These are phyloP conservation scores for Cantharis lateralis DNA, from an alignment of 2,888 invertebrate genomes.

Conservation along the genomic window DNA sequence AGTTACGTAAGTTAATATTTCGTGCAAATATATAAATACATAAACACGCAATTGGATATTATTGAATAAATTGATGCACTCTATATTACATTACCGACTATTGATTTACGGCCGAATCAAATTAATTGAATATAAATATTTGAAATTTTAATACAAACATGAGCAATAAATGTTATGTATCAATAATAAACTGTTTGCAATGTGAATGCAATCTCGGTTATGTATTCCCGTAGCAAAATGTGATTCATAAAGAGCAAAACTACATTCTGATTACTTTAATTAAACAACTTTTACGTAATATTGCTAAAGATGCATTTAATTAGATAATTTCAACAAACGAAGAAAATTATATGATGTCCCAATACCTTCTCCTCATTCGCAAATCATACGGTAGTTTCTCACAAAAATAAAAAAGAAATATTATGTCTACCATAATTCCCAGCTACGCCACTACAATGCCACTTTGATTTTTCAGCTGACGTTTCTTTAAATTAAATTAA, in stretches of 20 bases:
- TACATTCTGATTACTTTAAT: slow-evolving; percentile 25
- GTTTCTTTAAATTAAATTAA: no score
- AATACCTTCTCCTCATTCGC: background rate
- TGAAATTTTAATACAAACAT: background rate
- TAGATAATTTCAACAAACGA: slow-evolving; percentile 6
- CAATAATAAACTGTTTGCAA: background rate
- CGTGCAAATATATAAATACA: background rate
- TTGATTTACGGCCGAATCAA: background rate
- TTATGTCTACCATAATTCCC: no score
- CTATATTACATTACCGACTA: background rate
- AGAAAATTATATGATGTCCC: background rate
- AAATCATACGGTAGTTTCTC: no score
- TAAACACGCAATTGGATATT: background rate
- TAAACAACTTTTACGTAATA: slow-evolving; percentile 37
- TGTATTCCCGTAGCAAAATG: background rate
- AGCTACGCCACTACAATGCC: no score
- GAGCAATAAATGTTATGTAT: background rate
- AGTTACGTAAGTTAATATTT: background rate
- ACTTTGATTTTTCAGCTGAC: no score
- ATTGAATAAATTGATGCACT: background rate
- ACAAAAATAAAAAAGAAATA: no score
- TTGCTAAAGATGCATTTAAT: slow-evolving; percentile 44
- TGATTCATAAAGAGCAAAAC: slow-evolving; percentile 9
- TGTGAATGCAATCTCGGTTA: background rate
- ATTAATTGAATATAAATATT: background rate